phyloP scores from a whole-genome alignment of 1,140 invertebrate genomes.

The Triops cancriformis region DNA sequence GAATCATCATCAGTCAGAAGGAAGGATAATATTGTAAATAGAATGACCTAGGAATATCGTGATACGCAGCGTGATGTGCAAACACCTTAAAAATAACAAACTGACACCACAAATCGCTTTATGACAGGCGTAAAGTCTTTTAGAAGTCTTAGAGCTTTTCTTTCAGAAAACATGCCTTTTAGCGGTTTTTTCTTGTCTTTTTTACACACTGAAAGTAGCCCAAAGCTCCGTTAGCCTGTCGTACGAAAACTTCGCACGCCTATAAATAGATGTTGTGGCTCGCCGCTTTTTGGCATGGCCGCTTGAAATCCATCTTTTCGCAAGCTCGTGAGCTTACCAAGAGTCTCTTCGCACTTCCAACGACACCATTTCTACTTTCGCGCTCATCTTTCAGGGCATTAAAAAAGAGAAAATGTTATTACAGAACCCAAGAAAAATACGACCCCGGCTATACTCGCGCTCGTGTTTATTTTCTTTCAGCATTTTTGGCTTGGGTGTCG shows the following conservation, averaged over 20 bases:
- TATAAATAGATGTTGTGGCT: not conserved
- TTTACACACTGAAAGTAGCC: not conserved
- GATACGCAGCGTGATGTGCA: too few species aligned
- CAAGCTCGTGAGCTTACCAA: not conserved
- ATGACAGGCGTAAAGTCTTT: too few species aligned
- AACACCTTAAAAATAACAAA: too few species aligned
- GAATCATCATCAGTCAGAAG: too few species aligned
- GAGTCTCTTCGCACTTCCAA: not conserved
- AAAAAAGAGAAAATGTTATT: conserved; percentile 9
- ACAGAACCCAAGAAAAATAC: not conserved
- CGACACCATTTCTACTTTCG: not conserved
- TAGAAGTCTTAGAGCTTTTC: too few species aligned
- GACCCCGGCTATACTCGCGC: not conserved
- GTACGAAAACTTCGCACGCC: not conserved
- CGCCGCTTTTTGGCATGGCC: conserved; percentile 4
- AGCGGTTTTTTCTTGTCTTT: not conserved
- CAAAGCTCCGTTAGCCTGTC: not conserved
- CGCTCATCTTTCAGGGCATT: not conserved
- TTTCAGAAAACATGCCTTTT: too few species aligned
- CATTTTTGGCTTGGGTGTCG: conserved; percentile 12
- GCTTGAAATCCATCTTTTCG: not conserved
- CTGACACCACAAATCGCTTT: too few species aligned
- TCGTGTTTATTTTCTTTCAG: not conserved
- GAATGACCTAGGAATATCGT: too few species aligned
- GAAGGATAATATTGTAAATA: too few species aligned